Evolutionary conservation across 2,888 invertebrate genomes (phyloP).

Genomic region (Patella ulyssiponensis): DNA sequence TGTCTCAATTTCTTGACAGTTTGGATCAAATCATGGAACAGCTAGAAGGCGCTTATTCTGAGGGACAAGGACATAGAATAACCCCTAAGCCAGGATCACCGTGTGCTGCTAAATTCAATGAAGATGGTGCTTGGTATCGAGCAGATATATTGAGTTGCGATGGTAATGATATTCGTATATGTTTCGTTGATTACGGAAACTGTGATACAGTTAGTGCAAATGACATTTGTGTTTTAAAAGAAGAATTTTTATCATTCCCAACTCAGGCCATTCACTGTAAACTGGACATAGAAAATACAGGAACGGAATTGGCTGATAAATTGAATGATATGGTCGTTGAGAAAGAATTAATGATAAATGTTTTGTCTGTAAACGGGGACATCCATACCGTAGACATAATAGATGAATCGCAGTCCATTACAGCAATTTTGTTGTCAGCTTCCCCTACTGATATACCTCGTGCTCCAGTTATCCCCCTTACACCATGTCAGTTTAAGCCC

Average conservation of each 20-base stretch:
- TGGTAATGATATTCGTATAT: slow-evolving; percentile 74
- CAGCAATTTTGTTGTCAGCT: slow-evolving; percentile 16
- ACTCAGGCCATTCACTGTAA: slow-evolving; percentile 59
- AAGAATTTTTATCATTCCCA: slow-evolving; percentile 40
- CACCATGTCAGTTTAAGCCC: slow-evolving; percentile 42
- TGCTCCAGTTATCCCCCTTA: slow-evolving; percentile 16
- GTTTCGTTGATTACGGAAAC: slow-evolving; percentile 78
- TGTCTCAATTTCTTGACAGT: slow-evolving; percentile 31
- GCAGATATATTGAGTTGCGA: slow-evolving; percentile 75
- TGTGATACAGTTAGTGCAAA: slow-evolving; percentile 51
- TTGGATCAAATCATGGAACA: slow-evolving; percentile 50
- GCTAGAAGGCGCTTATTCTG: slow-evolving; percentile 43
- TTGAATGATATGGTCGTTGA: slow-evolving; percentile 32
- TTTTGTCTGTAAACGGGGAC: slow-evolving; percentile 18
- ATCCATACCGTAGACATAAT: slow-evolving; percentile 25
- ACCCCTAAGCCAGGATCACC: slow-evolving; percentile 73
- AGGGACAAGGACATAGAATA: slow-evolving; percentile 24
- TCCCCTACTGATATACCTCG: background rate
- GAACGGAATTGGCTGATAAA: slow-evolving; percentile 31
- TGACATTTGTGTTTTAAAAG: slow-evolving; percentile 22
- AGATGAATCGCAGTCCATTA: slow-evolving; percentile 21
- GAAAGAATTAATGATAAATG: slow-evolving; percentile 21
- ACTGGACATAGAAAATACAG: slow-evolving; percentile 29
- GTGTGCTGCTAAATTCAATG: slow-evolving; percentile 78
- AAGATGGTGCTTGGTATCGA: slow-evolving; percentile 81